phyloP scores from a whole-genome alignment of 1,140 invertebrate species.

The Hyles euphorbiae region DNA sequence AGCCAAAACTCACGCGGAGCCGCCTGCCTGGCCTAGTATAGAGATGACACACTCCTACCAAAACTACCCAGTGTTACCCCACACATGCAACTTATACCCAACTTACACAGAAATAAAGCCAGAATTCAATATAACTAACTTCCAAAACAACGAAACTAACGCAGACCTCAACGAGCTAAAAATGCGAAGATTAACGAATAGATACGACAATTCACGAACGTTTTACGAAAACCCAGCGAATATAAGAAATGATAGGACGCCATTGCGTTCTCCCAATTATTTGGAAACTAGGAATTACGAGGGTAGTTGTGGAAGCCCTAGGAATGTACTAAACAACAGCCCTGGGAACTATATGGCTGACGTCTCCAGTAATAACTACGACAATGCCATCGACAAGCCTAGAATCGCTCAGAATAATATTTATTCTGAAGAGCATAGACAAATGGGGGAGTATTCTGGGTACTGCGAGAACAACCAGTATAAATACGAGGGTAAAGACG shows the following conservation, averaged over 20 bases:
- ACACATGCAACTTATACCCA: slow-evolving; percentile 58
- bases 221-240: slow-evolving; percentile 64
- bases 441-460: slow-evolving; percentile 50
- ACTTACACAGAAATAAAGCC: slow-evolving; percentile 65
- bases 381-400: slow-evolving; percentile 39
- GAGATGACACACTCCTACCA: slow-evolving; percentile 59
- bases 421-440: slow-evolving; percentile 52
- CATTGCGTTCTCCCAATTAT: slow-evolving; percentile 48
- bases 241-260: slow-evolving; percentile 37
- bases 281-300: slow-evolving; percentile 58
- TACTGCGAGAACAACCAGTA: slow-evolving; percentile 50
- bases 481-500: slow-evolving; percentile 50
- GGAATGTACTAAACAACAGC: slow-evolving; percentile 59
- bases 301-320: slow-evolving; percentile 50
- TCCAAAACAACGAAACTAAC: slow-evolving; percentile 34
- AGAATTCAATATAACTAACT: slow-evolving; percentile 45
- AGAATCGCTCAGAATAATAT: slow-evolving; percentile 36
- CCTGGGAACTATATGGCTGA: slow-evolving; percentile 57
- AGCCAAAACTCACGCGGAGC: slow-evolving; percentile 76
- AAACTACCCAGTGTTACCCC: slow-evolving; percentile 59
- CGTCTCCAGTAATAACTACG: slow-evolving; percentile 47
- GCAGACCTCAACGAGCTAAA: slow-evolving; percentile 33
- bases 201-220: slow-evolving; percentile 49
- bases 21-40: slow-evolving; percentile 55
- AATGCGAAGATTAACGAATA: slow-evolving; percentile 34